A percentile compares a stretch with the other conserved stretches of the same genome.
Evolutionary conservation across 2,888 invertebrate genomes (phyloP).

Genomic region (Sialis lutaria): DNA sequence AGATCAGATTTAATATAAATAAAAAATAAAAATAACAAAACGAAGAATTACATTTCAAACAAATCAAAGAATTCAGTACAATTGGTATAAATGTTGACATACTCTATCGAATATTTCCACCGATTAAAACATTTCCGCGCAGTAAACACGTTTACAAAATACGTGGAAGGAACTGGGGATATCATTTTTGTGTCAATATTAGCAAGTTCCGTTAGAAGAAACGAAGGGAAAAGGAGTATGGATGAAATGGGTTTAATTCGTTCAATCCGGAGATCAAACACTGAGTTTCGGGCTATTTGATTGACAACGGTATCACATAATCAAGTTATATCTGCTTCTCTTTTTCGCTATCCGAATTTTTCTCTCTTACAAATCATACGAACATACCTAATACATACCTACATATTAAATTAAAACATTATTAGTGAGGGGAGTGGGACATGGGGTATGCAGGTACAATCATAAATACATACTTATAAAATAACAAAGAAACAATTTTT

Average conservation of each 20-base stretch:
- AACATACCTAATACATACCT: too few relatives aligned
- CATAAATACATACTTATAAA: too few relatives aligned
- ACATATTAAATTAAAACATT: too few relatives aligned
- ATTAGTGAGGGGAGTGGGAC: too few relatives aligned
- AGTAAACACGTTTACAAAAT: not conserved
- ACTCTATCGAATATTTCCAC: not conserved
- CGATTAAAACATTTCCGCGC: not conserved
- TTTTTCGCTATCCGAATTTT: too few relatives aligned
- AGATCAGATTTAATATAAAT: too few relatives aligned
- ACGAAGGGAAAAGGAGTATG: not conserved
- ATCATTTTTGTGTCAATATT: constrained; percentile 2
- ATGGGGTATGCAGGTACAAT: too few relatives aligned
- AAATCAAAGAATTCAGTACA: too few relatives aligned
- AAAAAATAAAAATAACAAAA: too few relatives aligned
- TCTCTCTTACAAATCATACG: too few relatives aligned
- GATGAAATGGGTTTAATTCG: not conserved
- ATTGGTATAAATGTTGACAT: not conserved
- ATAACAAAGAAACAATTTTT: too few relatives aligned
- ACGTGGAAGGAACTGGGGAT: not conserved
- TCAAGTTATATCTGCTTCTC: constrained; percentile 3
- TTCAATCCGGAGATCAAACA: constrained; percentile 2
- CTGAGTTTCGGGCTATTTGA: not conserved
- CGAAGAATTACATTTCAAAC: too few relatives aligned
- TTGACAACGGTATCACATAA: constrained; percentile 6
- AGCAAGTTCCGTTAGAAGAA: not conserved